Evolutionary conservation across 1,140 invertebrate species (phyloP).

Genomic region (Pseudomyrmex cubaensis): DNA sequence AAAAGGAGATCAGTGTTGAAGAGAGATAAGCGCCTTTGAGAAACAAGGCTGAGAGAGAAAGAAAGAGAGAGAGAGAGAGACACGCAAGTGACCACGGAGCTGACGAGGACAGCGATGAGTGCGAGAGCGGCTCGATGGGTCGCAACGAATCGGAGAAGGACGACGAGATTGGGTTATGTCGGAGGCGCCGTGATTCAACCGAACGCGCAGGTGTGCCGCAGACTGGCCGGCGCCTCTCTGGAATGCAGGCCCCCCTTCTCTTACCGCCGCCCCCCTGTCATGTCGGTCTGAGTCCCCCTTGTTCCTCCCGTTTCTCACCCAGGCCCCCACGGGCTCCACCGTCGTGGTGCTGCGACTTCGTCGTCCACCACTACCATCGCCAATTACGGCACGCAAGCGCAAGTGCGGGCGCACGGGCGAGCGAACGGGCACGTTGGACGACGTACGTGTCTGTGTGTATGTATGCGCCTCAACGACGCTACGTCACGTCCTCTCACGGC

Average conservation of each 20-base stretch:
- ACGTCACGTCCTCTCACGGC: slow-evolving; percentile 81
- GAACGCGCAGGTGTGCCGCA: slow-evolving; percentile 84
- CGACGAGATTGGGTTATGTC: slow-evolving; percentile 78
- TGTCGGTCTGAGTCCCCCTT: slow-evolving; percentile 25
- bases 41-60: slow-evolving; percentile 43
- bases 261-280: slow-evolving; percentile 21
- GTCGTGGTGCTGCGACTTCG: slow-evolving; percentile 4
- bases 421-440: neutral
- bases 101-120: slow-evolving; percentile 29
- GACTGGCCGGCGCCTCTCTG: slow-evolving; percentile 84
- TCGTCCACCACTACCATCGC: slow-evolving; percentile 67
- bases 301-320: slow-evolving; percentile 5
- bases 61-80: slow-evolving; percentile 6
- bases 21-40: slow-evolving; percentile 42
- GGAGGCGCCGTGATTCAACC: slow-evolving; percentile 84
- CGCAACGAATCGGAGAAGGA: slow-evolving; percentile 65
- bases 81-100: slow-evolving; percentile 3
- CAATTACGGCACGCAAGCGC: slow-evolving; percentile 61
- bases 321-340: slow-evolving; percentile 35
- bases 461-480: slow-evolving; percentile 67
- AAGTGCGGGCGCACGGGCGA: slow-evolving; percentile 38
- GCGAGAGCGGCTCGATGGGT: slow-evolving; percentile 20
- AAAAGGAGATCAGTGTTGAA: neutral
- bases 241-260: slow-evolving; percentile 79
- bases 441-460: neutral